Base-by-base conservation (phyloP, 92 coral and sea anemone genomes). In the Zoanthus solanderi region DNA sequence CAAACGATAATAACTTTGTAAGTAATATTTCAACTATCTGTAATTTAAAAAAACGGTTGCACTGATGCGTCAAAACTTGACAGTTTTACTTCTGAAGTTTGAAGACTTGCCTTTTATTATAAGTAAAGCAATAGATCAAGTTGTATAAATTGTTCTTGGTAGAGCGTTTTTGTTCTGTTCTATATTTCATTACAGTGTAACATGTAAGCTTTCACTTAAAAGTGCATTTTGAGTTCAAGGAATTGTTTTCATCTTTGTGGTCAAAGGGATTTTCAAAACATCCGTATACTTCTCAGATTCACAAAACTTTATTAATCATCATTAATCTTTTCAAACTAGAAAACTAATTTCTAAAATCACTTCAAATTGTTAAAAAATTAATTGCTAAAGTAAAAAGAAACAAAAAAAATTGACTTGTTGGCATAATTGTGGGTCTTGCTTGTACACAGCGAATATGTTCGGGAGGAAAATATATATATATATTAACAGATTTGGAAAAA, bases 1-100 rank as follows among this genome's bases (percentile, higher is more conserved):
- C 63, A 52, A 77, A 56, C 53, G 47, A 77, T 77, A 77, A 77
- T 77, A 77, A 76, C 82, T 54, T 54, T 30, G 47, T 52, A 17
- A 53, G 6, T 12, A 54, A 77, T 12, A 28, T 45, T 52, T 47
- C 29, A 17, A 28, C n/a, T 54, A 29, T 57, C 23, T 30, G 82
- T 54, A 53, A 28, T 53, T 75, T 18, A n/a, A 50, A 37, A 76
- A 77, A 77, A 14, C 67, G 48, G 82, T 32, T 77, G 68, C 29
- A 77, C 31, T 30, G 10, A 76, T 56, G 17, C 67, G 44, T 4
- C 67, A 77, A 11, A 5, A 29, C 29, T 23, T 52, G 9, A 52
- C 10, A 76, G 9, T 11, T 52, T 72, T 29, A 6, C 14, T 16
- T 74, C 29, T 2, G 12, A 76, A 10, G 14, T 28, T 47, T 76